Conservation (phyloP, 2,888 invertebrate genomes). For the Palloptera scutellata region DNA sequence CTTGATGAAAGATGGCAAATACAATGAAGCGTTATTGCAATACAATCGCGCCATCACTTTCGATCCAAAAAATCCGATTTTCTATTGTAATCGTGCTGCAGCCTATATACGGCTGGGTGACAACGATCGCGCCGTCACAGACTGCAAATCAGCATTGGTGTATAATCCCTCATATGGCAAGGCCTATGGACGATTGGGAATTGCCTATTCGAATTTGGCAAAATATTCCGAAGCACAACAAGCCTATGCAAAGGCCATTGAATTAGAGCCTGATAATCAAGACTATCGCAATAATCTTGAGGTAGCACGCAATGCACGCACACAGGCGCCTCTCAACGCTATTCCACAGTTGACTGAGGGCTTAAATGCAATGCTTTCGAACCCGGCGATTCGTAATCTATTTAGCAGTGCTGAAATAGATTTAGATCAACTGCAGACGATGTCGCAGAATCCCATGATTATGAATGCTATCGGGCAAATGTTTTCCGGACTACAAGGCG, state of each 20-base stretch:
- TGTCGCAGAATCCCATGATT: constrained; percentile 56
- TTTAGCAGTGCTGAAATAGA: constrained; percentile 56
- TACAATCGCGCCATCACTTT: constrained; percentile 89
- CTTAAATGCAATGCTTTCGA: constrained; percentile 53
- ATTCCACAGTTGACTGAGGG: constrained; percentile 53
- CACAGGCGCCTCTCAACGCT: constrained; percentile 39
- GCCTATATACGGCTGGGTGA: constrained; percentile 90
- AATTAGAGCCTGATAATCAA: constrained; percentile 91
- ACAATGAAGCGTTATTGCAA: constrained; percentile 80
- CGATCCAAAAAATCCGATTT: constrained; percentile 90
- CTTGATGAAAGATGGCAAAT: constrained; percentile 85
- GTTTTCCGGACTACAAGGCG: constrained; percentile 46
- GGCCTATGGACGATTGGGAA: constrained; percentile 88
- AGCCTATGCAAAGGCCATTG: constrained; percentile 86
- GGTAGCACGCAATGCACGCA: constrained; percentile 71
- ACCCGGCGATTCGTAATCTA: constrained; percentile 55
- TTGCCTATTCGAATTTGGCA: constrained; percentile 85
- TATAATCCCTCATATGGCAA: constrained; percentile 94
- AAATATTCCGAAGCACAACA: constrained; percentile 84
- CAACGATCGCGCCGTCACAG: constrained; percentile 84
- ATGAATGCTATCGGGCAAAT: constrained; percentile 52
- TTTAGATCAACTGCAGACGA: constrained; percentile 50
- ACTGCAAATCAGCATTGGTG: constrained; percentile 87
- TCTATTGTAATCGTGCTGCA: constrained; percentile 97
- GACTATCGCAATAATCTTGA: constrained; percentile 87